These are phyloP conservation scores for Otocyon megalotis DNA, from an alignment of 2,113 vertebrate genomes.

Conservation along the genomic window DNA sequence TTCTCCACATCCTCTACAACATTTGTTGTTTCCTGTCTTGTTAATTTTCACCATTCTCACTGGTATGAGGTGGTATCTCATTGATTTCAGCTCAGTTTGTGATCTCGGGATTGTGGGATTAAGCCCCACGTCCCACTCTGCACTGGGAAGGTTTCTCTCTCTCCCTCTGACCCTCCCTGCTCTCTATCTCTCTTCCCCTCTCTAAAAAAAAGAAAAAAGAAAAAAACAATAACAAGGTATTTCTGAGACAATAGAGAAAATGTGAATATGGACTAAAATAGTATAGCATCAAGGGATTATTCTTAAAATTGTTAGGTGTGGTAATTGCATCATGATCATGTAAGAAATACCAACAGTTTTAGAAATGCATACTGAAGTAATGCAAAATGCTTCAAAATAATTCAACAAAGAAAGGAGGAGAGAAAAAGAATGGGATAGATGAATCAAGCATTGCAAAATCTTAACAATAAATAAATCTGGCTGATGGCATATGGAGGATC, in stretches of 20 bases:
- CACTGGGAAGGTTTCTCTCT: no score
- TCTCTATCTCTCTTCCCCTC: no score
- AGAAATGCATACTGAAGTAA: background rate
- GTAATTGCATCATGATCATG: background rate
- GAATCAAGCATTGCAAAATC: background rate
- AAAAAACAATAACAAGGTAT: background rate
- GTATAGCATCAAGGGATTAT: background rate
- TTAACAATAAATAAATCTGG: background rate
- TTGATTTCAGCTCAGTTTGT: no score
- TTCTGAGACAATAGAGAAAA: conserved; percentile 15
- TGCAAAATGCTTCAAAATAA: conserved; percentile 18
- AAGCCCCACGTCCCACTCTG: no score
- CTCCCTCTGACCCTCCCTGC: no score
- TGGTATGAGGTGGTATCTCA: no score
- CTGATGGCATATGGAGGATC: background rate
- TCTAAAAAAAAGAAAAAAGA: no score
- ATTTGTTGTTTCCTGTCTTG: no score
- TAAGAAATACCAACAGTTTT: background rate
- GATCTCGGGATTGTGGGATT: no score
- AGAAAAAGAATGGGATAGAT: background rate
- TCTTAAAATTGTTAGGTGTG: conserved; percentile 9
- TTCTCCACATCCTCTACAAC: no score
- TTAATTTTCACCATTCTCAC: no score
- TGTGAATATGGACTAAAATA: background rate
- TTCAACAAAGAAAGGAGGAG: background rate